These are phyloP conservation scores for Tetranychus piercei DNA, from an alignment of 2,888 invertebrate genomes.

Conservation along the genomic window DNA sequence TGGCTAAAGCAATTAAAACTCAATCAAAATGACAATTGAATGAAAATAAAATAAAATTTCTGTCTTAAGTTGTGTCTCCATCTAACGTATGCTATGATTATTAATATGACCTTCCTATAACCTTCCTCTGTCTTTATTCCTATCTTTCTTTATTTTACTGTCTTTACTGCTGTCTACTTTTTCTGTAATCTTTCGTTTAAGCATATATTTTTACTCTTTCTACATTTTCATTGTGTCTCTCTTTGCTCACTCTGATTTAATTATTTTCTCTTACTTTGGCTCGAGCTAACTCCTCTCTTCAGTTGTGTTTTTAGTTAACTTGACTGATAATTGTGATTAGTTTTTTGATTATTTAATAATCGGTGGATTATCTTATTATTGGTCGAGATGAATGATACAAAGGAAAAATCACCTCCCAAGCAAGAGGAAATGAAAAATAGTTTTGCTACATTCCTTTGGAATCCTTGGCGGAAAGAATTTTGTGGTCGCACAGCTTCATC, in stretches of 20 bases:
- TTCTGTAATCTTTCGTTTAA: background rate
- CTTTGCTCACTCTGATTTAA: background rate
- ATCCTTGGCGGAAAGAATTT: slow-evolving; percentile 75
- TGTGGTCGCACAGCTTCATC: slow-evolving; percentile 74
- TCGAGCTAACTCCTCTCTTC: background rate
- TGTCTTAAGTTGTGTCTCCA: too few relatives aligned
- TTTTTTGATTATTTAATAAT: background rate
- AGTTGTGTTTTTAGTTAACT: background rate
- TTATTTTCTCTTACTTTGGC: background rate
- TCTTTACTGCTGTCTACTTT: background rate
- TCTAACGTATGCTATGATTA: too few relatives aligned
- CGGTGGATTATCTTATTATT: background rate
- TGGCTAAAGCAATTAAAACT: too few relatives aligned
- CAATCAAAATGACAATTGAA: too few relatives aligned
- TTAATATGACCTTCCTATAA: too few relatives aligned
- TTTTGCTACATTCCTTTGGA: slow-evolving; percentile 68
- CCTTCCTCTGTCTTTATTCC: too few relatives aligned
- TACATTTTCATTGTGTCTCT: background rate
- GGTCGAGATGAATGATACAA: background rate
- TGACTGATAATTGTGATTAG: background rate
- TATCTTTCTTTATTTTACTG: too few relatives aligned
- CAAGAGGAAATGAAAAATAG: slow-evolving; percentile 35
- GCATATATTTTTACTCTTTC: background rate
- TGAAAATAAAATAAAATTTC: too few relatives aligned
- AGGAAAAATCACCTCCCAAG: background rate